These are phyloP conservation scores for Oncorhynchus keta DNA, from an alignment of 2,113 vertebrate genomes.

Conservation along the genomic window DNA sequence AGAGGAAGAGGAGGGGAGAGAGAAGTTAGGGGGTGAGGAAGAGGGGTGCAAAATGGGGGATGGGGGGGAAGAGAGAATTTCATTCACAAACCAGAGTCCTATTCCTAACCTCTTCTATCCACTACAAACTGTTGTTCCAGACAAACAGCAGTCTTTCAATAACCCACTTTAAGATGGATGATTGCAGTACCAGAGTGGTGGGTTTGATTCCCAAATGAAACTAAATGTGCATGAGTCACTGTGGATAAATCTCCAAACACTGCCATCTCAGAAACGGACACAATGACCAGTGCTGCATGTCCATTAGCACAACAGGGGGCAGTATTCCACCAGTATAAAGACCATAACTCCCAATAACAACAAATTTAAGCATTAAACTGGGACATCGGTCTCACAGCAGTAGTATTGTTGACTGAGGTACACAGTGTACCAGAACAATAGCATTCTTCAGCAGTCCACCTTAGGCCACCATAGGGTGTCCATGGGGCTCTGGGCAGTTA, in stretches of 20 bases:
- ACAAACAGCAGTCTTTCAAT: background rate
- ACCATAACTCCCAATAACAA: background rate
- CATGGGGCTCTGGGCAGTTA: no score
- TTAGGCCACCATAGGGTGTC: no score
- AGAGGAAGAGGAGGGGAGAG: background rate
- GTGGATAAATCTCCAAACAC: background rate
- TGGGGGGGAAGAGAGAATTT: background rate
- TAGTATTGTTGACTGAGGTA: no score
- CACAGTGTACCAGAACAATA: no score
- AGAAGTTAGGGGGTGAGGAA: conserved; percentile 4
- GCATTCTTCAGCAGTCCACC: no score
- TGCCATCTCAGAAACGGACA: background rate
- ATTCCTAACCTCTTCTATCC: background rate
- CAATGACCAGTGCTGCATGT: background rate
- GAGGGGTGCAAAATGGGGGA: background rate
- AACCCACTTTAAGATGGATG: no score
- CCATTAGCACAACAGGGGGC: conserved; percentile 27
- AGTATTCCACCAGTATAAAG: background rate
- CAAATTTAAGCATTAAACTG: no score
- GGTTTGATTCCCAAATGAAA: no score
- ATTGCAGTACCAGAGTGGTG: no score
- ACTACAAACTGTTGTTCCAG: background rate
- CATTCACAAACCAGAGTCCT: background rate
- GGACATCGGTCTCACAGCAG: no score
- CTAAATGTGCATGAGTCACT: no score